Evolutionary conservation across 2,888 invertebrate genomes (phyloP).

Genomic region (Ormyrus rosae): DNA sequence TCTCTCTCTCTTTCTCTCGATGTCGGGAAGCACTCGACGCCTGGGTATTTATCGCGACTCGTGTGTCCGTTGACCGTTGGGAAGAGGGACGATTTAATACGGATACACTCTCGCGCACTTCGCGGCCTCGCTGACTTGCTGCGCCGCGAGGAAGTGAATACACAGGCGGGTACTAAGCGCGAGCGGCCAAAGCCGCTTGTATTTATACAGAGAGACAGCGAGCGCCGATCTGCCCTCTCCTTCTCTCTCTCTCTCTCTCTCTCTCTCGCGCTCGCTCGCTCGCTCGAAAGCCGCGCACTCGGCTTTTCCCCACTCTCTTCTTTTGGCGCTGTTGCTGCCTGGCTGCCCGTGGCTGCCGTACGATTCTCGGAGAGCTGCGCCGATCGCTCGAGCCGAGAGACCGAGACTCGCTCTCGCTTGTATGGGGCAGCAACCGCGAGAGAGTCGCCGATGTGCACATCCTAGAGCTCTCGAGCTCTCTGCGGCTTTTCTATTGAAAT

Average conservation of each 20-base stretch:
- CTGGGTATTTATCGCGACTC: no score
- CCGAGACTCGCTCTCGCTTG: no score
- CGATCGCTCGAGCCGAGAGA: no score
- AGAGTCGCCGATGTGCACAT: no score
- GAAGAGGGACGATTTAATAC: not conserved
- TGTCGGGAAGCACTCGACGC: no score
- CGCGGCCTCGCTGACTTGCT: not conserved
- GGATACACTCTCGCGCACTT: not conserved
- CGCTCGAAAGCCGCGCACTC: not conserved
- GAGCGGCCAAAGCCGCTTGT: slow-evolving; percentile 68
- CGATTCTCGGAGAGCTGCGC: no score
- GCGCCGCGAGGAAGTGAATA: slow-evolving; percentile 32
- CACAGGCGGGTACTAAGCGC: slow-evolving; percentile 66
- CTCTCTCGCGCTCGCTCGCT: not conserved
- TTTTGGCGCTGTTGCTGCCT: not conserved
- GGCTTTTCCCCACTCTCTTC: slow-evolving; percentile 39
- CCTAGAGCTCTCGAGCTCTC: no score
- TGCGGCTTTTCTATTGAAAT: no score
- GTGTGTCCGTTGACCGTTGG: no score
- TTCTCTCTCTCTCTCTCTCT: slow-evolving; percentile 24
- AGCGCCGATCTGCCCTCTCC: slow-evolving; percentile 58
- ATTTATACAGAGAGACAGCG: slow-evolving; percentile 71
- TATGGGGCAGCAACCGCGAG: no score
- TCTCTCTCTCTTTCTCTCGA: not conserved
- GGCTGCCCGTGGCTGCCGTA: not conserved